Evolutionary conservation across 35 echinoderm and acorn worm genomes (phyloP).

Genomic region (Lytechinus variegatus): DNA sequence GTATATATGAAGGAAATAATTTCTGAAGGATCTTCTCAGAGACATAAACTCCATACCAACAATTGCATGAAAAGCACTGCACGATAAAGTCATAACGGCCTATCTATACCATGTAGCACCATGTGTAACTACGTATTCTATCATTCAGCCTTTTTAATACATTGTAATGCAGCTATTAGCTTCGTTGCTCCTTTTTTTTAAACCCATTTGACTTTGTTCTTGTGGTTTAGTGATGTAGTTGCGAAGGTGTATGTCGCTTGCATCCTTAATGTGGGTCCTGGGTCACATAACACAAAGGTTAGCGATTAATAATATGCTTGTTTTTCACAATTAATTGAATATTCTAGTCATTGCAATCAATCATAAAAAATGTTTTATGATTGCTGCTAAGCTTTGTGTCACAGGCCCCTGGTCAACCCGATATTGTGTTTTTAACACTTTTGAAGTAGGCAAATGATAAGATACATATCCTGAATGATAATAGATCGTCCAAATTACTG

Average conservation of each 20-base stretch:
- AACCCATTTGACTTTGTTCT: neutral
- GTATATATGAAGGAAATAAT: neutral
- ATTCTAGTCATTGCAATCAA: no score
- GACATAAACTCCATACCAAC: no score
- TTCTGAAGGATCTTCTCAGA: neutral
- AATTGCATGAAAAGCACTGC: no score
- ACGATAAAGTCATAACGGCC: no score
- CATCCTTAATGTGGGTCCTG: no score
- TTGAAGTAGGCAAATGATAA: neutral
- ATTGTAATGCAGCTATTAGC: neutral
- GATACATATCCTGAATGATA: neutral
- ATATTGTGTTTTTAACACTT: neutral
- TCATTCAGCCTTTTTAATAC: neutral
- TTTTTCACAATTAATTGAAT: no score
- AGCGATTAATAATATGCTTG: no score
- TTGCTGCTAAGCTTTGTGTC: neutral
- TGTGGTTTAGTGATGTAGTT: neutral
- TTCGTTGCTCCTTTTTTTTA: neutral
- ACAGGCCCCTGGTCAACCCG: neutral
- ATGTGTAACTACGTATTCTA: neutral
- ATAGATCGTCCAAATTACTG: neutral
- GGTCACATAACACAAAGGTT: no score
- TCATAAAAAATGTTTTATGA: neutral
- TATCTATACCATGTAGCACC: neutral
- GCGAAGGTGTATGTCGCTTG: no score